A percentile compares a stretch with the other conserved stretches of the same genome.
Evolutionary conservation across 2,888 invertebrate genomes (phyloP).

Genomic region (Orthonevra nobilis): DNA sequence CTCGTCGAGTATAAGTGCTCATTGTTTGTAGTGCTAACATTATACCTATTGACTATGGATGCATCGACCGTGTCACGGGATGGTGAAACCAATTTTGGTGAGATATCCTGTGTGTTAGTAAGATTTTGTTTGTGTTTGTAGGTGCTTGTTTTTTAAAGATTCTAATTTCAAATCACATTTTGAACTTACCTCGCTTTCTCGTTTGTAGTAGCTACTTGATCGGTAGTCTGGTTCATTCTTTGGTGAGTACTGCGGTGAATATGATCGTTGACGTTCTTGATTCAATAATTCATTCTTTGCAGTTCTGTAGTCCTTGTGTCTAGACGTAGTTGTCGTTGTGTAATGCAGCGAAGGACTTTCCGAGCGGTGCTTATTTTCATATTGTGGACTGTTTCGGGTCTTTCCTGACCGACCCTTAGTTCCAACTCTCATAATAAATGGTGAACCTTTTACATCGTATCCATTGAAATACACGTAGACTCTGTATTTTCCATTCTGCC

Average conservation of each 20-base stretch:
- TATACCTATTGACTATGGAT: conserved; percentile 58
- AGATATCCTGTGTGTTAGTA: conserved; percentile 69
- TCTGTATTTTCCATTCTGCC: conserved; percentile 89
- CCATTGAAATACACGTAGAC: conserved; percentile 97
- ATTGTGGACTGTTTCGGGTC: conserved; percentile 82
- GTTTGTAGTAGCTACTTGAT: conserved; percentile 78
- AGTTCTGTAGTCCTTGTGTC: conserved; percentile 78
- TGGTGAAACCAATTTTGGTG: conserved; percentile 67
- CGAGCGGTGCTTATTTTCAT: conserved; percentile 81
- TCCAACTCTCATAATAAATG: conserved; percentile 92
- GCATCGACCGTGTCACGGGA: conserved; percentile 68
- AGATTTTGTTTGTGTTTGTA: conserved; percentile 64
- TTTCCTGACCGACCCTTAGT: conserved; percentile 84
- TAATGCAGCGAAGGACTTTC: conserved; percentile 80
- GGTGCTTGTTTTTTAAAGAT: no score
- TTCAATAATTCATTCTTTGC: conserved; percentile 72
- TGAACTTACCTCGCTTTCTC: conserved; percentile 78
- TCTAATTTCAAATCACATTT: no score
- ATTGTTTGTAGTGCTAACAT: conserved; percentile 75
- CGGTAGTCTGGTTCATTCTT: conserved; percentile 78
- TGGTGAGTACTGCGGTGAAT: conserved; percentile 79
- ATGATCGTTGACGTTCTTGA: conserved; percentile 77
- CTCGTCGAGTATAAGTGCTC: conserved; percentile 75
- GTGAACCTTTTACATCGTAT: conserved; percentile 90
- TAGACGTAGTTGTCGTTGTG: conserved; percentile 76